These are phyloP conservation scores for Rhopalosiphum padi DNA, from an alignment of 1,140 invertebrate genomes.

Conservation along the genomic window DNA sequence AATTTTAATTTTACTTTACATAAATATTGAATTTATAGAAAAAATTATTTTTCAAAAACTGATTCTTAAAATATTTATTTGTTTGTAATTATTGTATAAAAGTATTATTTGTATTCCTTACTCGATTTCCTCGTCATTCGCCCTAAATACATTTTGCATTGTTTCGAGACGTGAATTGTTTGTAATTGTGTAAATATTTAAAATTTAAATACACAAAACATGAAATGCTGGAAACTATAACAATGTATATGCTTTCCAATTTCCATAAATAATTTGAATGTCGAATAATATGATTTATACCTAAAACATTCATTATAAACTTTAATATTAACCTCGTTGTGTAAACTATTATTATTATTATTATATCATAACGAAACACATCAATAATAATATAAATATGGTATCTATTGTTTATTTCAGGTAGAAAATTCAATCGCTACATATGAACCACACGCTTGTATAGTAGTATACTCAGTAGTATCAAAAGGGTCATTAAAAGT, in stretches of 20 bases:
- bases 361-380: background rate
- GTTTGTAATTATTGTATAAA: background rate
- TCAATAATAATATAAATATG: background rate
- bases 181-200: background rate
- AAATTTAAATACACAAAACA: background rate
- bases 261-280: background rate
- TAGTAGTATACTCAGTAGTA: constrained; percentile 79
- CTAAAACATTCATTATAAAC: background rate
- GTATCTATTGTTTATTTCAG: constrained; percentile 63
- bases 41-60: background rate
- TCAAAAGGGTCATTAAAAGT: constrained; percentile 71
- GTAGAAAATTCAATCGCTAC: constrained; percentile 73
- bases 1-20: background rate
- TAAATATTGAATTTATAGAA: background rate
- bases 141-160: background rate
- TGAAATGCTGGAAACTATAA: background rate
- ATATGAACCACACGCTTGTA: constrained; percentile 76
- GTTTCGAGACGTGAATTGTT: background rate
- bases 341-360: background rate
- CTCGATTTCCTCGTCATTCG: background rate
- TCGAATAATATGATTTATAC: background rate
- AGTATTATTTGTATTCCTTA: background rate
- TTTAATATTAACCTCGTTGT: background rate
- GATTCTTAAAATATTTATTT: background rate
- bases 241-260: background rate